A percentile compares a stretch with the other conserved stretches of the same genome.
These are phyloP conservation scores for Montipora capricornis DNA, from an alignment of 64 coral and sea anemone genomes.

Conservation along the genomic window DNA sequence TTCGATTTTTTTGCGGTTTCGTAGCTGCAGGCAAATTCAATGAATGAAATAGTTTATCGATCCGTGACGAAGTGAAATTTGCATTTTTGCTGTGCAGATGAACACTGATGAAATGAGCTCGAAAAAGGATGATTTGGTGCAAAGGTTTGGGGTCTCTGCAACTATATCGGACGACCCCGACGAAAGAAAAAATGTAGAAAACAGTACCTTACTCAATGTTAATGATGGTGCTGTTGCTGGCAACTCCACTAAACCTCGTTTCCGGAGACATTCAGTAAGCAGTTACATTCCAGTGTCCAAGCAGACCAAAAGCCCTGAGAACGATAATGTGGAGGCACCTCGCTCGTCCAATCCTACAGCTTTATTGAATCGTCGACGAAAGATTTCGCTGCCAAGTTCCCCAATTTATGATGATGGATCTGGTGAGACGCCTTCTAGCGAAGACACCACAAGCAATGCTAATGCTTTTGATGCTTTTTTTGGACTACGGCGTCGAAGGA, in stretches of 20 bases:
- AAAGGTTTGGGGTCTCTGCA: background rate
- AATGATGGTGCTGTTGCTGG: background rate
- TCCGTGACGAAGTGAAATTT: constrained; percentile 33
- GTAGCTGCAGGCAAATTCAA: background rate
- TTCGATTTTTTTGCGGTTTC: too few species aligned
- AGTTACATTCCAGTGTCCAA: background rate
- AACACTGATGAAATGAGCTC: background rate
- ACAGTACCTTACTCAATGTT: background rate
- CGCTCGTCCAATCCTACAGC: too few species aligned
- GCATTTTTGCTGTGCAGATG: background rate
- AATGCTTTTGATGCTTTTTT: background rate
- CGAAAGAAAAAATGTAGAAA: background rate
- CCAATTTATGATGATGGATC: background rate
- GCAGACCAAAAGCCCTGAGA: background rate
- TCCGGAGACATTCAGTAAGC: background rate
- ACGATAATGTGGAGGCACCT: background rate
- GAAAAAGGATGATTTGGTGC: background rate
- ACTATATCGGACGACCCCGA: background rate
- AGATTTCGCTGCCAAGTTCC: background rate
- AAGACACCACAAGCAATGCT: background rate
- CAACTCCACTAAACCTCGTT: background rate
- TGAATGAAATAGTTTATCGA: background rate
- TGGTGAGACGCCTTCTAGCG: background rate
- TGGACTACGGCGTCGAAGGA: constrained; percentile 11
- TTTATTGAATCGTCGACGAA: constrained; percentile 13